phyloP scores from a whole-genome alignment of 2,888 invertebrate genomes.

The Patella caerulea region DNA sequence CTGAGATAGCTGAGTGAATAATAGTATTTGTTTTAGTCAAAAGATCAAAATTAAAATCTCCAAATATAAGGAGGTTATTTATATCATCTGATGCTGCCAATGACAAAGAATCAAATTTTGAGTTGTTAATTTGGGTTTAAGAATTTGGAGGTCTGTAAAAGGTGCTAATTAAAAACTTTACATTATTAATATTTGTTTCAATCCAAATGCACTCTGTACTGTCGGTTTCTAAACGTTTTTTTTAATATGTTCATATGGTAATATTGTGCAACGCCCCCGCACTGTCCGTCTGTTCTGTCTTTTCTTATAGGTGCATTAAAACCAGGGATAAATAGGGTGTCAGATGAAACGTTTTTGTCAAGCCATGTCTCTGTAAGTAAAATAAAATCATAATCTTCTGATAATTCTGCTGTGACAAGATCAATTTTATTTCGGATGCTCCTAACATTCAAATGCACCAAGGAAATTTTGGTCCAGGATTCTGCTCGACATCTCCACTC shows the following conservation, averaged over 20 bases:
- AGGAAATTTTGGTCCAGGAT: no score
- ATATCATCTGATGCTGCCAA: neutral
- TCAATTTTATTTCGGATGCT: neutral
- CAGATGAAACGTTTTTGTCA: neutral
- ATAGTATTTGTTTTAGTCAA: neutral
- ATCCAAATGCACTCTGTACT: neutral
- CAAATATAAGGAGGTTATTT: neutral
- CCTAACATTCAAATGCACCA: no score
- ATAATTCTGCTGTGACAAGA: neutral
- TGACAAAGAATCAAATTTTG: neutral
- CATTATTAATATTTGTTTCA: neutral
- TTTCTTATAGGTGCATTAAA: conserved; percentile 5
- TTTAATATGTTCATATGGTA: neutral
- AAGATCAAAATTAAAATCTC: neutral
- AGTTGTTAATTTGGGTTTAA: neutral
- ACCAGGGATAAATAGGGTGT: neutral
- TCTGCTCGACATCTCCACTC: no score
- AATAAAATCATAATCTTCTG: neutral
- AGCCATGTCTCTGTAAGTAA: neutral
- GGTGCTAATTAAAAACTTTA: neutral
- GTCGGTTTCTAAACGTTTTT: neutral
- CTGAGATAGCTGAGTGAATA: neutral
- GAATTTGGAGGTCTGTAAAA: neutral
- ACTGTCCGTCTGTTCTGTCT: neutral
- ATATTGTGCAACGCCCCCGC: neutral